These are phyloP conservation scores for Anthonomus grandis DNA, from an alignment of 1,140 invertebrate genomes.

Conservation along the genomic window DNA sequence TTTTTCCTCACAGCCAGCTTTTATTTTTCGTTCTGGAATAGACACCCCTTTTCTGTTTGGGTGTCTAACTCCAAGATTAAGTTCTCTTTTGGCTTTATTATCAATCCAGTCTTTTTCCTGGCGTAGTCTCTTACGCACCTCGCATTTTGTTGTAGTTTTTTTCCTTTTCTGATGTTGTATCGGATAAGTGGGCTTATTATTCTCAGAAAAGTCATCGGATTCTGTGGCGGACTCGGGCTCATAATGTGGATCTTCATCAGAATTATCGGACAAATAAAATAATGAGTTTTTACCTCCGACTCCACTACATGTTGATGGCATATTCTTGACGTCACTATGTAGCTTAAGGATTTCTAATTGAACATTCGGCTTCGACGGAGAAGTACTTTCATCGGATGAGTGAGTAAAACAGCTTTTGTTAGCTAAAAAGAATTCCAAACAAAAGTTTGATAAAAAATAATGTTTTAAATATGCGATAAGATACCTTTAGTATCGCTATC, in stretches of 20 bases:
- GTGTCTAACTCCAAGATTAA: not conserved
- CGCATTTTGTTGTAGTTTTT: not conserved
- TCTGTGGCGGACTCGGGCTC: not conserved
- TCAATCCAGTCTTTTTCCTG: not conserved
- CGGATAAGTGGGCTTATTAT: not conserved
- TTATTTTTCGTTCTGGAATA: no score
- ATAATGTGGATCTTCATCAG: not conserved
- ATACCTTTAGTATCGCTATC: no score
- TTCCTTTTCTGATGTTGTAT: not conserved
- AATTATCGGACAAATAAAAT: not conserved
- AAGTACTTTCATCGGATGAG: no score
- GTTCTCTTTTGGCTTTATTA: not conserved
- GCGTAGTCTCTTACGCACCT: not conserved
- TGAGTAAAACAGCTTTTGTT: no score
- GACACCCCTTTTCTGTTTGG: no score
- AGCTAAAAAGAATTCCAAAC: no score
- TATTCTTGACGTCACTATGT: not conserved
- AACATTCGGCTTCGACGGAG: no score
- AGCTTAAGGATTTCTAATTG: no score
- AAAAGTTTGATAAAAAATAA: no score
- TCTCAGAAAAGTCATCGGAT: not conserved
- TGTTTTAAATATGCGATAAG: no score
- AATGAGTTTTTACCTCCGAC: not conserved
- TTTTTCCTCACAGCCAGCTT: not conserved
- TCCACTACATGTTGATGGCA: not conserved